These are phyloP conservation scores for Eumaeus atala DNA, from an alignment of 1,140 invertebrate genomes.

Conservation along the genomic window DNA sequence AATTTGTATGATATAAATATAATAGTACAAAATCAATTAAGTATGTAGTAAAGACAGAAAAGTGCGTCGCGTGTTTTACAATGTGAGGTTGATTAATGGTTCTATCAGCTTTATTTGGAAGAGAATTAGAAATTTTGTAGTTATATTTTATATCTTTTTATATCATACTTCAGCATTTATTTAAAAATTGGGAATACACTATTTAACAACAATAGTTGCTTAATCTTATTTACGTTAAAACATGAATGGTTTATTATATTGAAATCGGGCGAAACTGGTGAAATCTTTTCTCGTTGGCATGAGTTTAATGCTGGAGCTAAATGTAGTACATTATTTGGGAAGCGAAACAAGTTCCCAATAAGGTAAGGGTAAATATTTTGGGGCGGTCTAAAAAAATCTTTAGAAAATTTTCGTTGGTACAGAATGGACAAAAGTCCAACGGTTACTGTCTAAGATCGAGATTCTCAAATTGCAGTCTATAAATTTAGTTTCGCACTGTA, in stretches of 20 bases:
- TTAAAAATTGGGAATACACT: constrained; percentile 16
- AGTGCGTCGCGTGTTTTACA: too few species aligned
- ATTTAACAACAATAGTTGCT: constrained; percentile 14
- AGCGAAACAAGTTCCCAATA: constrained; percentile 22
- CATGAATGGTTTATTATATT: constrained; percentile 24
- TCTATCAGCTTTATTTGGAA: too few species aligned
- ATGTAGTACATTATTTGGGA: constrained; percentile 16
- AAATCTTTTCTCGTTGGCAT: constrained; percentile 16
- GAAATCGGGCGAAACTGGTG: constrained; percentile 13
- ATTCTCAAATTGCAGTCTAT: constrained; percentile 23
- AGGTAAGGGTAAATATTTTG: constrained; percentile 16
- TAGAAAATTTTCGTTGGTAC: constrained; percentile 19
- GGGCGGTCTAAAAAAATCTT: constrained; percentile 21
- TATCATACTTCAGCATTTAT: constrained; percentile 15
- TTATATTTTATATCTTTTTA: too few species aligned
- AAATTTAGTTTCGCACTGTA: constrained; percentile 24
- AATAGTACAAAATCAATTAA: too few species aligned
- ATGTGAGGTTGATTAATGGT: too few species aligned
- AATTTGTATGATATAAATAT: too few species aligned
- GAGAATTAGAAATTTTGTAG: too few species aligned
- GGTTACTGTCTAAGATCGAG: constrained; percentile 26
- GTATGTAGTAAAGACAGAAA: too few species aligned
- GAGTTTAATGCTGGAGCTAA: constrained; percentile 18
- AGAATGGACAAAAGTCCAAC: constrained; percentile 30
- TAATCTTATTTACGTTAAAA: constrained; percentile 21